Evolutionary conservation across 2,888 invertebrate species (phyloP).

Genomic region (Tenthredo amoena): DNA sequence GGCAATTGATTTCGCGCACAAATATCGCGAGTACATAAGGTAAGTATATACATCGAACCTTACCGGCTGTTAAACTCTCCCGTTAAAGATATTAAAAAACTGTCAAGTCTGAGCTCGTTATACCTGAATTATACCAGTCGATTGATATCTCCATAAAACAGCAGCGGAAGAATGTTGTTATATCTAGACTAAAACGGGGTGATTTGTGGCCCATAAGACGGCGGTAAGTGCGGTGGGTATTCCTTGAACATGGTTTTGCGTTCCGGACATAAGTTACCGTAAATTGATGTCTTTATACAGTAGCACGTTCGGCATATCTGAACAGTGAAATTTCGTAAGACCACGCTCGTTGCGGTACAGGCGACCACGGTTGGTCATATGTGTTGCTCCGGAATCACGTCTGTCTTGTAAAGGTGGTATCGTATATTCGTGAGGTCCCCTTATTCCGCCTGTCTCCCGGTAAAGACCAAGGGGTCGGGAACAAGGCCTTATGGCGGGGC

Average conservation of each 20-base stretch:
- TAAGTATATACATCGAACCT: neutral
- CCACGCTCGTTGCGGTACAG: neutral
- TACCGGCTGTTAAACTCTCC: neutral
- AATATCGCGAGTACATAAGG: neutral
- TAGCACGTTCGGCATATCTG: constrained; percentile 38
- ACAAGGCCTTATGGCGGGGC: constrained; percentile 34
- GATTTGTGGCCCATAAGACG: neutral
- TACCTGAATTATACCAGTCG: neutral
- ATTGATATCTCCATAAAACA: constrained; percentile 12
- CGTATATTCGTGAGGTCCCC: constrained; percentile 38
- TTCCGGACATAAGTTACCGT: constrained; percentile 30
- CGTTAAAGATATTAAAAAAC: neutral
- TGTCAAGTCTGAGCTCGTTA: neutral
- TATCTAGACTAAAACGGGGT: neutral
- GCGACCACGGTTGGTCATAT: neutral
- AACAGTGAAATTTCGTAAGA: constrained; percentile 47
- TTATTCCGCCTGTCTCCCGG: neutral
- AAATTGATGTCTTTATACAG: constrained; percentile 45
- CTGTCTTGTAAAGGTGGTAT: constrained; percentile 25
- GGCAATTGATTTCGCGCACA: neutral
- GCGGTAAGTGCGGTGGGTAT: neutral
- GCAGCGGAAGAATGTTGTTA: neutral
- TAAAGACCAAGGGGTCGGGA: constrained; percentile 27
- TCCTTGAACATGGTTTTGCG: constrained; percentile 28
- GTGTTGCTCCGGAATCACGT: constrained; percentile 45